A percentile compares a stretch with the other conserved stretches of the same genome.
Evolutionary conservation across 2,797 vertebrate species (phyloP).

Genomic region (Prionace glauca): DNA sequence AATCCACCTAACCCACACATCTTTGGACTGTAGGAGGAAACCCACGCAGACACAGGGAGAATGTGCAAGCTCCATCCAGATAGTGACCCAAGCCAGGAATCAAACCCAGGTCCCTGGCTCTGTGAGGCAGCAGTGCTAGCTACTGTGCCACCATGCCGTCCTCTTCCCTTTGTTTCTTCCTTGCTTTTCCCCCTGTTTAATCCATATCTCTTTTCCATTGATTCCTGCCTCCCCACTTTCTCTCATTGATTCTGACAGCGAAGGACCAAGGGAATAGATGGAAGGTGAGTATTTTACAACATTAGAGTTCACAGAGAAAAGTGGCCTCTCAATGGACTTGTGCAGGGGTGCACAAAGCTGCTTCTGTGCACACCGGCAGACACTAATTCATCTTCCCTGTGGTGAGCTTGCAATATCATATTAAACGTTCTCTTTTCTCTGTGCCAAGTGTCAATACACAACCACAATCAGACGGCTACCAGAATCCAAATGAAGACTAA

Average conservation of each 20-base stretch:
- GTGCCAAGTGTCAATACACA: background rate
- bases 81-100: too few relatives aligned
- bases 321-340: background rate
- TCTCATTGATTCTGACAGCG: background rate
- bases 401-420: background rate
- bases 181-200: background rate
- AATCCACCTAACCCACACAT: too few relatives aligned
- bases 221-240: background rate
- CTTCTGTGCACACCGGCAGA: background rate
- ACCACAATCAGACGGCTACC: background rate
- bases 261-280: background rate
- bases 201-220: too few relatives aligned
- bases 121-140: too few relatives aligned
- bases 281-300: too few relatives aligned
- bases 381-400: background rate
- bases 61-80: too few relatives aligned
- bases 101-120: too few relatives aligned
- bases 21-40: too few relatives aligned
- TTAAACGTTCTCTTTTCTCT: background rate
- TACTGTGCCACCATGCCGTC: too few relatives aligned
- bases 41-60: too few relatives aligned
- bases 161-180: background rate
- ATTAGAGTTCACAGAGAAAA: background rate
- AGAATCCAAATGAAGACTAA: slow-evolving; percentile 8
- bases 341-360: background rate